Evolutionary conservation across 2,113 vertebrate species (phyloP).

Genomic region (Phylloscopus trochilus): DNA sequence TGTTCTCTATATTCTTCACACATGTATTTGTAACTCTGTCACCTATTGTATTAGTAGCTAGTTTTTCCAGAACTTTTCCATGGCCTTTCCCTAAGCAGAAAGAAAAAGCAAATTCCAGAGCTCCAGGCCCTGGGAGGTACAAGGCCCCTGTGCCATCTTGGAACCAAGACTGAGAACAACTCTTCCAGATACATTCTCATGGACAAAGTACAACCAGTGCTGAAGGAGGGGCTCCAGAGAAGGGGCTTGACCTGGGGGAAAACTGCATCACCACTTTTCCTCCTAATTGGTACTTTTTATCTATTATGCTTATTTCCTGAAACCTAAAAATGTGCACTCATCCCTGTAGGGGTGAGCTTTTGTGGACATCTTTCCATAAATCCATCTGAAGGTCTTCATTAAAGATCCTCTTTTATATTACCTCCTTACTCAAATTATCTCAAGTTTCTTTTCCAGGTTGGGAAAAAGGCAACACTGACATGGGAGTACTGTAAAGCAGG

Average conservation of each 20-base stretch:
- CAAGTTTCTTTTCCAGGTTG: neutral
- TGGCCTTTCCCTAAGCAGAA: neutral
- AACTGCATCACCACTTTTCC: neutral
- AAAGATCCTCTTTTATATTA: neutral
- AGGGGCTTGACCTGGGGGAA: neutral
- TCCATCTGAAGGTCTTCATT: neutral
- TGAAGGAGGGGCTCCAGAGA: neutral
- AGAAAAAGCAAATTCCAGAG: neutral
- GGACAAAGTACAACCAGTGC: neutral
- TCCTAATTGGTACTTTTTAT: neutral
- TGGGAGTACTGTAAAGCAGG: neutral
- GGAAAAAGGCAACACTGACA: neutral
- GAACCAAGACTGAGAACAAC: neutral
- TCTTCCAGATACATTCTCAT: too few relatives aligned
- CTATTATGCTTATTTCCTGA: neutral
- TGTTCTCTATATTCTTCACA: neutral
- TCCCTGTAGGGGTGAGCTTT: neutral
- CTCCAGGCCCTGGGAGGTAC: neutral
- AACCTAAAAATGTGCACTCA: neutral
- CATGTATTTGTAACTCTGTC: neutral
- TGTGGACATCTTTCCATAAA: neutral
- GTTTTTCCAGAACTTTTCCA: neutral
- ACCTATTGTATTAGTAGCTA: neutral
- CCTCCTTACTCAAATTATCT: neutral
- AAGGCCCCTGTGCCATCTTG: neutral